Percentiles rank a stretch among this genome's conserved stretches.
Evolutionary conservation across 2,113 vertebrate species (phyloP).

Genomic region (Mobula birostris): DNA sequence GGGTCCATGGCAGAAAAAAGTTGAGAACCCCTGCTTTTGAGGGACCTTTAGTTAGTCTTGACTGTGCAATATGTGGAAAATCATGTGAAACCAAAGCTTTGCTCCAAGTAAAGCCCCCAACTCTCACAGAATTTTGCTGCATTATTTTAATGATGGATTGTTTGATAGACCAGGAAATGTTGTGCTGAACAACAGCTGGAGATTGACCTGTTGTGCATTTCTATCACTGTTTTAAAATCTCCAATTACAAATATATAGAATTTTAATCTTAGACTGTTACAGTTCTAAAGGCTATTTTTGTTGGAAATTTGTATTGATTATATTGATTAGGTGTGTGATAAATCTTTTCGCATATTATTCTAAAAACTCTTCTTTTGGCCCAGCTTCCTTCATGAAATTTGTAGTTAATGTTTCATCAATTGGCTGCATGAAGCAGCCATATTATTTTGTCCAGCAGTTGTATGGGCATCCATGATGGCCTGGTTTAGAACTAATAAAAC

Average conservation of each 20-base stretch:
- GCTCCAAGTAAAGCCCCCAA: background rate
- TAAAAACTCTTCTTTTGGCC: background rate
- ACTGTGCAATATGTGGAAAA: background rate
- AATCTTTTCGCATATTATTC: background rate
- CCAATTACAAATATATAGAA: no score
- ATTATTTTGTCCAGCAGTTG: background rate
- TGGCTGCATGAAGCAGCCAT: background rate
- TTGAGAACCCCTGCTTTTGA: background rate
- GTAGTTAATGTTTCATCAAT: background rate
- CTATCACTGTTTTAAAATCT: background rate
- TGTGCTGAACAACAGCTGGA: background rate
- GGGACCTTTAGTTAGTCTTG: background rate
- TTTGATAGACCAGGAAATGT: background rate
- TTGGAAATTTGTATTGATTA: background rate
- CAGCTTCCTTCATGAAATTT: background rate
- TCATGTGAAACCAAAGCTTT: background rate
- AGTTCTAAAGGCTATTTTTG: background rate
- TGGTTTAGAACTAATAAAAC: constrained; percentile 27
- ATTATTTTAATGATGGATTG: background rate
- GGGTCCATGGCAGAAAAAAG: no score
- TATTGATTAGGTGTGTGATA: background rate
- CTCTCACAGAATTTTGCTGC: background rate
- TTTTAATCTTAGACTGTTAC: background rate
- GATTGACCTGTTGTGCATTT: background rate
- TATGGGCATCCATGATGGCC: background rate